Conservation (phyloP, 2,888 invertebrate species). For the Minunthozetes semirufus region DNA sequence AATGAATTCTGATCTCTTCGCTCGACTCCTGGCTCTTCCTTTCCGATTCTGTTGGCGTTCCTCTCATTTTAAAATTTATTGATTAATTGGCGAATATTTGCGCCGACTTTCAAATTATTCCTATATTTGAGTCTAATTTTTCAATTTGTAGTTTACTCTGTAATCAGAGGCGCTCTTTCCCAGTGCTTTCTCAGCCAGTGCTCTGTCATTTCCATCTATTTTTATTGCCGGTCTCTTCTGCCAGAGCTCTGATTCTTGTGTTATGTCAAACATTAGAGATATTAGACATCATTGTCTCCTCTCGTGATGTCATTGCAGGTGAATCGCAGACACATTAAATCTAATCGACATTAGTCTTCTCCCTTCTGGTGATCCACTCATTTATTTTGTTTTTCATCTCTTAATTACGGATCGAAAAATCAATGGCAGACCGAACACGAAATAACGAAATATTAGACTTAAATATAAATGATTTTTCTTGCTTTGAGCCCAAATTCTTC, state of each 20-base stretch:
- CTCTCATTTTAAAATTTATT: neutral
- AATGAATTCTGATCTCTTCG: conserved; percentile 21
- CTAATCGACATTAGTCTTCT: neutral
- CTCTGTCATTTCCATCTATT: no score
- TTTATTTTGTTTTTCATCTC: neutral
- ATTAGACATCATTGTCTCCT: conserved; percentile 15
- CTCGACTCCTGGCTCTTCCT: neutral
- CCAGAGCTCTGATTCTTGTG: neutral
- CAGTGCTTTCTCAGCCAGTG: neutral
- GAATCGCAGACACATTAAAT: conserved; percentile 18
- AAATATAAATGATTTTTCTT: no score
- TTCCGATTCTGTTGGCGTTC: neutral
- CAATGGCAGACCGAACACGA: neutral
- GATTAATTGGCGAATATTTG: conserved; percentile 1
- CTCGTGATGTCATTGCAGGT: conserved; percentile 20
- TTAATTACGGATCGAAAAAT: neutral
- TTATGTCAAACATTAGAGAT: conserved; percentile 8
- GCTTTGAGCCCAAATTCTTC: no score
- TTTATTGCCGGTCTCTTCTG: neutral
- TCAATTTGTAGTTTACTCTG: neutral
- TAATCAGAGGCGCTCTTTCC: neutral
- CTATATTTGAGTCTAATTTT: neutral
- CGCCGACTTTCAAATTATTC: neutral
- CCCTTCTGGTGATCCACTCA: neutral
- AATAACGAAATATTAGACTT: neutral